These are phyloP conservation scores for Colletes gigas DNA, from an alignment of 1,140 invertebrate species.

Conservation along the genomic window DNA sequence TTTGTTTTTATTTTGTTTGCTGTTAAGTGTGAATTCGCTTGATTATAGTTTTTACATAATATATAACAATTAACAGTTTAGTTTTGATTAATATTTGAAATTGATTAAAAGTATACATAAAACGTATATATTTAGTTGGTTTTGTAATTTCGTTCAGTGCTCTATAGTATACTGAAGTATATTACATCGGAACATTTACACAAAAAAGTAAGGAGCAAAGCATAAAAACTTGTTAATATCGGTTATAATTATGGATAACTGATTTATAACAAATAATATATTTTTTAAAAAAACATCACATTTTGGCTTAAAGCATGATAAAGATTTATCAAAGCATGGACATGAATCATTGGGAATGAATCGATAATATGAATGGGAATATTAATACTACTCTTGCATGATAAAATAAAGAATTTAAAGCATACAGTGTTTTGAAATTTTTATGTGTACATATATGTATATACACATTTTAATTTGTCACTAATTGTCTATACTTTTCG, in stretches of 20 bases:
- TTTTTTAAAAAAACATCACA: neutral
- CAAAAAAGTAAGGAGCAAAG: neutral
- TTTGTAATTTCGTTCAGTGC: constrained; percentile 9
- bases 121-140: neutral
- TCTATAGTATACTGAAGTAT: neutral
- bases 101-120: neutral
- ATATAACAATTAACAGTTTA: constrained; percentile 52
- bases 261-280: neutral
- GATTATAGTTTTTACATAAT: constrained; percentile 11
- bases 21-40: constrained; percentile 20
- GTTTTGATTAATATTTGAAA: constrained; percentile 5
- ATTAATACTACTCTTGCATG: neutral
- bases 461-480: neutral
- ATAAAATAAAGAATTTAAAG: neutral
- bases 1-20: constrained; percentile 65
- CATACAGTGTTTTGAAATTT: neutral
- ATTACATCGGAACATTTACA: neutral
- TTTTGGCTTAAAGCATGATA: neutral
- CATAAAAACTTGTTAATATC: neutral
- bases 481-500: neutral
- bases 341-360: neutral
- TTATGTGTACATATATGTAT: neutral
- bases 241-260: constrained; percentile 8
- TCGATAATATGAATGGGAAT: too few species aligned
- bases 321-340: neutral